Evolutionary conservation across 2,888 invertebrate genomes (phyloP), one percentile per base, ranked within the genome.

Genomic region (Agriopis aurantiaria): DNA sequence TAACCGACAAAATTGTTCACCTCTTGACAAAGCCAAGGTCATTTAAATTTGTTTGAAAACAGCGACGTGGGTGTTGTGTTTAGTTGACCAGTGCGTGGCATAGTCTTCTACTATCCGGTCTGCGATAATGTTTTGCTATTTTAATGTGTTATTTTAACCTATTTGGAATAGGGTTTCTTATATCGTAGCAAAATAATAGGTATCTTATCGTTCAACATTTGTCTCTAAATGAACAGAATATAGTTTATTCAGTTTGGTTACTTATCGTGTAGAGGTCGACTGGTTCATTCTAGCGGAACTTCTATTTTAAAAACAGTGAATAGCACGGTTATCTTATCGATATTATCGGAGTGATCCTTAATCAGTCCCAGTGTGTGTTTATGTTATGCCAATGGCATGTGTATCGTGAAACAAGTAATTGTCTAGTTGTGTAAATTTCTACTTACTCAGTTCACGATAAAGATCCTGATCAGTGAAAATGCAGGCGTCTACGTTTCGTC

Each of bases 31-130:
- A 48, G 58, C 33, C 46, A 58, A 58, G 58, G 58, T 3, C 58
- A 23, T 58, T 58, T 58, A 23, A 7, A 58, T 58, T 58, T 46
- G 58, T 58, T 48, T n/a, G 48, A 12, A 58, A 46, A 46, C 46
- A 46, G 46, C 11, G 45, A 12, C 11, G 12, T 58, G 46, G 8
- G 17, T 58, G 9, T 46, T 12, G 10, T 17, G 8, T 33, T 33
- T 3, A 5, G 51, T 51, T 9, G 51, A 51, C 14, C 17, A 10
- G 17, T 23, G 58, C 12, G 45, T 23, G 23, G 17, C 11, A 46
- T 23, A 12, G 33, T n/a, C 11, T 12, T 48, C 48, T 12, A n/a
- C n/a, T 12, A n/a, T n/a, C 48, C 6, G 12, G 3, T 48, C 48
- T 48, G 48, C 12, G 48, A 46, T 46, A 10, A 10, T 48, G 57